Evolutionary conservation across 2,113 vertebrate genomes (phyloP).

Genomic region (Gymnarchus niloticus): DNA sequence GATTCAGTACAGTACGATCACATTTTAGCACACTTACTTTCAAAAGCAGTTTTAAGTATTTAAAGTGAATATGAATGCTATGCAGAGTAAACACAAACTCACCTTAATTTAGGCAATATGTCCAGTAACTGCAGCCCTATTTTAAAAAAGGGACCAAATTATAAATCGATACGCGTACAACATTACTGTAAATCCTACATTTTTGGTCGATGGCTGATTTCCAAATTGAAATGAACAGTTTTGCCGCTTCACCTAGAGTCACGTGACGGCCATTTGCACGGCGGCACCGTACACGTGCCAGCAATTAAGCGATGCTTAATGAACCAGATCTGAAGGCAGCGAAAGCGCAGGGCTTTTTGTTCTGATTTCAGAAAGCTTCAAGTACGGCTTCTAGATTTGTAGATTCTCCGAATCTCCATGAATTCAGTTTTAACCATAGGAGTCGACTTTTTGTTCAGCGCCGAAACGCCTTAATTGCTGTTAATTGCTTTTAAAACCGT

Average conservation of each 20-base stretch:
- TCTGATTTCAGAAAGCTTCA: too few relatives aligned
- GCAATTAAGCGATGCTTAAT: constrained; percentile 13
- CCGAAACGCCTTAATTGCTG: not conserved
- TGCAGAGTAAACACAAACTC: constrained; percentile 39
- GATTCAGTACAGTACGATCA: not conserved
- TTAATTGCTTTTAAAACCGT: not conserved
- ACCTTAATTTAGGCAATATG: constrained; percentile 83
- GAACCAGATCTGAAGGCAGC: too few relatives aligned
- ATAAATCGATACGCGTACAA: not conserved
- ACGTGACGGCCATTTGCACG: not conserved
- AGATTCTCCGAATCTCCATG: too few relatives aligned
- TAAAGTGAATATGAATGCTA: not conserved
- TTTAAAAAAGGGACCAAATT: constrained; percentile 26
- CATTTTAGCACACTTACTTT: not conserved
- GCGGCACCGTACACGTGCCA: constrained; percentile 16
- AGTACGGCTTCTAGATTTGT: too few relatives aligned
- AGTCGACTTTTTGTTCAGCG: too few relatives aligned
- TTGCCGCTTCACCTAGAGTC: not conserved
- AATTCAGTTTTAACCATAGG: too few relatives aligned
- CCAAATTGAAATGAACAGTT: not conserved
- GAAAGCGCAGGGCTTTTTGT: not conserved
- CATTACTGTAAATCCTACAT: not conserved
- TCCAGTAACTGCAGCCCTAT: constrained; percentile 88
- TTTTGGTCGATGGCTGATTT: not conserved
- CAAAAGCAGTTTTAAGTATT: not conserved